Conservation (phyloP, 2,113 vertebrate genomes). For the Rutilus rutilus region DNA sequence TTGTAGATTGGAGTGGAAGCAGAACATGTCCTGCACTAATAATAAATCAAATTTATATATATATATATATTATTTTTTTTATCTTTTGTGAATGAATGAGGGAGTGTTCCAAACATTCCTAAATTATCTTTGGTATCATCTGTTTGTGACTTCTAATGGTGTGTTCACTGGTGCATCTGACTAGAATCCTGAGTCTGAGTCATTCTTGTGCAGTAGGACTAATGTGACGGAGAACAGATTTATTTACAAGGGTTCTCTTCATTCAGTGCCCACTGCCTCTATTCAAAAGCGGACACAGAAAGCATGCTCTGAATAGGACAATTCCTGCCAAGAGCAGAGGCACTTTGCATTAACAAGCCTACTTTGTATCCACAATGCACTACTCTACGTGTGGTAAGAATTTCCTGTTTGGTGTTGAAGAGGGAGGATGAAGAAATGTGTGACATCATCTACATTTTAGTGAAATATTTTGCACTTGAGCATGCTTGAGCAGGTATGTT, state of each 20-base stretch:
- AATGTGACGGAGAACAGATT: neutral
- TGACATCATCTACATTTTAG: neutral
- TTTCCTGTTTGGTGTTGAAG: neutral
- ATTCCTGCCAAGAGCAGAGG: constrained; percentile 16
- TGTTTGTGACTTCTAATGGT: neutral
- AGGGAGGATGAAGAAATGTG: neutral
- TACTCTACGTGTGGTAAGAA: neutral
- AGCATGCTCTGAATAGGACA: neutral
- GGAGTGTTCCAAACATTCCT: neutral
- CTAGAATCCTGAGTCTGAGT: neutral
- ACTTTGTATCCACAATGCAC: neutral
- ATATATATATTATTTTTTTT: too few species aligned
- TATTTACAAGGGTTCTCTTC: neutral
- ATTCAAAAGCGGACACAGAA: constrained; percentile 30
- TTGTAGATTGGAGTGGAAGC: neutral
- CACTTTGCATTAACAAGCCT: neutral
- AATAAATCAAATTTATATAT: too few species aligned
- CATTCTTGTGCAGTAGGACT: constrained; percentile 14
- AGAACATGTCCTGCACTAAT: neutral
- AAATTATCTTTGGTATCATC: neutral
- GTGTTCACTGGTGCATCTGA: constrained; percentile 7
- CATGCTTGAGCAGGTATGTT: neutral
- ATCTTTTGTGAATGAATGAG: neutral
- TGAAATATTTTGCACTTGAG: neutral
- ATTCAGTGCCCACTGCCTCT: constrained; percentile 21